Evolutionary conservation across 2,888 invertebrate species (phyloP), one percentile per base, ranked within the genome.

Genomic region (Cinara cedri): DNA sequence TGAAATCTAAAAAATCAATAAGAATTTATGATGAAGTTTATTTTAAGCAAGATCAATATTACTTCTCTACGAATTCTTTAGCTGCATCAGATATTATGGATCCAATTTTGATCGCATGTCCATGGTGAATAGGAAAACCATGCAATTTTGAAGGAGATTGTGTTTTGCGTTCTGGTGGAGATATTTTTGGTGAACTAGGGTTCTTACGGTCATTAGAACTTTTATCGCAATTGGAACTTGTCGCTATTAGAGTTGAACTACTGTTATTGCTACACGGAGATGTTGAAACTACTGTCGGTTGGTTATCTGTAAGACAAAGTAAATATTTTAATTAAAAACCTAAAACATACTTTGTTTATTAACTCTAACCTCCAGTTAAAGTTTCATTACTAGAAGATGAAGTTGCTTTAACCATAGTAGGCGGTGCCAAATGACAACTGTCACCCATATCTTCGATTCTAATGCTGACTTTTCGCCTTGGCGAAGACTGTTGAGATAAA

Each of bases 331-430:
- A 42, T 74, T 13, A 14, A 24, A 46, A 68, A 60, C 65, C 14
- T 9, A 57, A 21, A 21, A 1, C 26, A 55, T 19, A n/a, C n/a
- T 10, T 65, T 24, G 44, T 24, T 1, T 10, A 44, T 3, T 6
- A 51, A 14, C 26, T 49, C 62, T 54, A n/a, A 72, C 71, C 74
- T 81, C 92, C 93, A 86, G 92, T 92, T 24, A 93, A 86, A 1
- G 93, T 93, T 85, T 93, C 93, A 74, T 91, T 90, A 85, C 93
- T 93, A 14, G 91, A 91, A 0, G 92, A 93, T 1, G 89, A 89
- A 0, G 91, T 89, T 84, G 92, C 90, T 63, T 91, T 90, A 86
- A 90, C 90, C 86, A 91, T 92, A 0, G 93, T 76, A 21, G 82
- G 82, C 21, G 82, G 81, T 4, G 81, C 75, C 26, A 82, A 76